These are phyloP conservation scores for Apodemia mormo DNA, from an alignment of 2,888 invertebrate species.

Conservation along the genomic window DNA sequence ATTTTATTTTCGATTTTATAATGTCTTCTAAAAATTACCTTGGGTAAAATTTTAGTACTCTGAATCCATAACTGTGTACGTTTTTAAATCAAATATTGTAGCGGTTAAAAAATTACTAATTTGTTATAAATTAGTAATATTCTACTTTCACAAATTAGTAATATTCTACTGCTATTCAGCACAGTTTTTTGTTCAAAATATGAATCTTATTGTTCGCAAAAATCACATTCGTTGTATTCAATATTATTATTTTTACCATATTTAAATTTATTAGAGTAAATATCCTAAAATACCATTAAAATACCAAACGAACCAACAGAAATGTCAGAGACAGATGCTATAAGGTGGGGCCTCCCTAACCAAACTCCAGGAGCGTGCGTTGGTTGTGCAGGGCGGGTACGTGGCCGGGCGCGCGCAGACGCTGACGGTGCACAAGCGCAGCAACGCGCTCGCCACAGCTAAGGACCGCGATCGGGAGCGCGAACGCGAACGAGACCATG, in stretches of 20 bases:
- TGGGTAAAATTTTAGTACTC: no score
- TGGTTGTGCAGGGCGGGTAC: conserved; percentile 85
- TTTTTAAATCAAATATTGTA: no score
- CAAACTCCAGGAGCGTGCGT: conserved; percentile 85
- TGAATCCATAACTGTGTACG: no score
- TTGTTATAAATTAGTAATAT: no score
- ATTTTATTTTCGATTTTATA: no score
- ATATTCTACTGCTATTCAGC: no score
- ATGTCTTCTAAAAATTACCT: no score
- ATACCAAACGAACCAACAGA: conserved; percentile 53
- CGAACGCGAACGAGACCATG: conserved; percentile 72
- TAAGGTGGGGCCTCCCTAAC: conserved; percentile 73
- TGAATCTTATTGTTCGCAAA: no score
- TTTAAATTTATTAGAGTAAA: background rate
- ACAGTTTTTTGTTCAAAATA: no score
- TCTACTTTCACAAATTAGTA: no score
- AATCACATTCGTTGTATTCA: background rate
- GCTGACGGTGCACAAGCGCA: conserved; percentile 88
- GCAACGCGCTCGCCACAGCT: conserved; percentile 85
- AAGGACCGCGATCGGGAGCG: conserved; percentile 82
- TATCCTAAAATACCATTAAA: background rate
- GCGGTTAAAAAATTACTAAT: no score
- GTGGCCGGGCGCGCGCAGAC: conserved; percentile 82
- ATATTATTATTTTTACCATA: no score
- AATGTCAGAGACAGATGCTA: conserved; percentile 66